Conservation (phyloP, 1,140 invertebrate genomes). For the Euborellia annulipes region DNA sequence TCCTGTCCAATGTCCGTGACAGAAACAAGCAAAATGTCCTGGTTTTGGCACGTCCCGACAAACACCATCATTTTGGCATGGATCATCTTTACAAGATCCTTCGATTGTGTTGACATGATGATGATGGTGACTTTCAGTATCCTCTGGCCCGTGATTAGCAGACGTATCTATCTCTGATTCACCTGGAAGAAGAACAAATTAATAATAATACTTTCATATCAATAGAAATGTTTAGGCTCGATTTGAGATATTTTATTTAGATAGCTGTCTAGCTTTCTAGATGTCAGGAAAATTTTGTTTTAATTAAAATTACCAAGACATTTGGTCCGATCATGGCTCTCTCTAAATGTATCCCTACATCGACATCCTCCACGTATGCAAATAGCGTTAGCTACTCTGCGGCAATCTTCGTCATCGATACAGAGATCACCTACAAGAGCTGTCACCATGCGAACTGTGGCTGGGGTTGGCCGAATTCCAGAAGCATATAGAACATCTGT, state of each 20-base stretch:
- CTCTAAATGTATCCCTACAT: slow-evolving; percentile 43
- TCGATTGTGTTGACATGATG: background rate
- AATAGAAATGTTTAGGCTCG: too few relatives aligned
- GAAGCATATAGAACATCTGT: slow-evolving; percentile 19
- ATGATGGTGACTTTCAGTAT: background rate
- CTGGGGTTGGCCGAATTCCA: slow-evolving; percentile 42
- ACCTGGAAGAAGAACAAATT: too few relatives aligned
- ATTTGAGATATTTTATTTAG: too few relatives aligned
- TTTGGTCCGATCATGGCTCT: slow-evolving; percentile 50
- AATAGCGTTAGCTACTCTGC: slow-evolving; percentile 43
- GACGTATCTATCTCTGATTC: background rate
- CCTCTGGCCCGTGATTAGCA: background rate
- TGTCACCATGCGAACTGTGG: slow-evolving; percentile 50
- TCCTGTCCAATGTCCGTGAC: slow-evolving; percentile 53
- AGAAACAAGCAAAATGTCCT: slow-evolving; percentile 59
- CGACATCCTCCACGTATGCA: slow-evolving; percentile 55
- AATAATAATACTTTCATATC: too few relatives aligned
- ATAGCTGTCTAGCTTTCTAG: too few relatives aligned
- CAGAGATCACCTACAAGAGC: slow-evolving; percentile 62
- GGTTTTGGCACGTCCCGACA: slow-evolving; percentile 51
- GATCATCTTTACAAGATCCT: slow-evolving; percentile 50
- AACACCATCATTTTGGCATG: slow-evolving; percentile 59
- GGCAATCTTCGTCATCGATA: slow-evolving; percentile 52
- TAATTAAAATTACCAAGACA: slow-evolving; percentile 31
- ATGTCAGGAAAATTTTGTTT: too few relatives aligned